Percentiles rank a stretch among this genome's conserved stretches.
phyloP scores from a whole-genome alignment of 2,797 vertebrate genomes.

The Xenopus petersii region DNA sequence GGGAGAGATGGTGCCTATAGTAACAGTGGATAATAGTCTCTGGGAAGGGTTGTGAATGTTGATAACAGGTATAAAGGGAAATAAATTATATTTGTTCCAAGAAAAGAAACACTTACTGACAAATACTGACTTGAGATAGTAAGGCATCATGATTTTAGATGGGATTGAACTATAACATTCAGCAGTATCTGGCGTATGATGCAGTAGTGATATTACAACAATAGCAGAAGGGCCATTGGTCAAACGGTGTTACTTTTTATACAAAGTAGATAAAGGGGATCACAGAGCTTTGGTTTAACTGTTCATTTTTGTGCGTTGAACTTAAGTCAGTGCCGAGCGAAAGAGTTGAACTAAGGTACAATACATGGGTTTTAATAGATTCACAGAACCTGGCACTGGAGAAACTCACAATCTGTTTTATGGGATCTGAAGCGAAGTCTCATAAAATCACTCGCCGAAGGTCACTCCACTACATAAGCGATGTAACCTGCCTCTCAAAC shows the following conservation, averaged over 20 bases:
- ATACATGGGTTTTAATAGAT: background rate
- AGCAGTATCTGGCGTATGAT: too few relatives aligned
- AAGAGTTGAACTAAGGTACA: background rate
- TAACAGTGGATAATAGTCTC: too few relatives aligned
- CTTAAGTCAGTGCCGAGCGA: background rate
- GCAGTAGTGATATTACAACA: too few relatives aligned
- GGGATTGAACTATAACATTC: too few relatives aligned
- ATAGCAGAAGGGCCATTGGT: too few relatives aligned
- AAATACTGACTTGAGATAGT: too few relatives aligned
- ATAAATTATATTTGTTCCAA: too few relatives aligned
- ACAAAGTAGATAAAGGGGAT: background rate
- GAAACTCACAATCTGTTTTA: conserved; percentile 3
- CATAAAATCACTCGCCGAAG: conserved; percentile 1
- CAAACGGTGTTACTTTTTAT: background rate
- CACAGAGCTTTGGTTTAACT: background rate
- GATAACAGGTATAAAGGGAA: too few relatives aligned
- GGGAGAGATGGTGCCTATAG: too few relatives aligned
- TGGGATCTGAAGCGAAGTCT: background rate
- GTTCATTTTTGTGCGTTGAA: background rate
- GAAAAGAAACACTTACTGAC: too few relatives aligned
- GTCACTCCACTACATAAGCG: background rate
- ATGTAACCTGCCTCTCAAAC: background rate
- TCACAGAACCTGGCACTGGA: background rate
- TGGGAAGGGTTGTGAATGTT: too few relatives aligned
- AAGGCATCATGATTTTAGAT: too few relatives aligned